These are phyloP conservation scores for Acheta domesticus DNA, from an alignment of 2,888 invertebrate genomes.

Conservation along the genomic window DNA sequence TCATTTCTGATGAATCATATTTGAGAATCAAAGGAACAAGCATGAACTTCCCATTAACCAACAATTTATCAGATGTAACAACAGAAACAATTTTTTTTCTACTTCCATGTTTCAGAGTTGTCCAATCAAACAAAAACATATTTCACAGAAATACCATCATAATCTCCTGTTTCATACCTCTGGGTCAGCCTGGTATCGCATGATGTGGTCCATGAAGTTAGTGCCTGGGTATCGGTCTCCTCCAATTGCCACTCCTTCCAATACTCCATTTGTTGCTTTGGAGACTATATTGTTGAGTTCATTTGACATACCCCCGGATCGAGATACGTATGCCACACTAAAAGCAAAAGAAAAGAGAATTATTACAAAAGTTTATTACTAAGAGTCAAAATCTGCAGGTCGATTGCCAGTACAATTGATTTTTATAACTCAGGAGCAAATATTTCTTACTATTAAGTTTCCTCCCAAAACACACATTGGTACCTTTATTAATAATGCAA, in stretches of 20 bases:
- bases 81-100: too few relatives aligned
- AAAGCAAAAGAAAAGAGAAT: slow-evolving; percentile 38
- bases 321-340: slow-evolving; percentile 96
- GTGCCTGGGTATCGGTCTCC: slow-evolving; percentile 97
- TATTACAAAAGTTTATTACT: neutral
- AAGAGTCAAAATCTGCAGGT: neutral
- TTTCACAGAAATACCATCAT: too few relatives aligned
- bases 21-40: too few relatives aligned
- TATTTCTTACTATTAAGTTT: too few relatives aligned
- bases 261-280: slow-evolving; percentile 93
- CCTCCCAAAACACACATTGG: too few relatives aligned
- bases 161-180: slow-evolving; percentile 45
- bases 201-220: slow-evolving; percentile 95
- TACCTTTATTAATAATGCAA: too few relatives aligned
- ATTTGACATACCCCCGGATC: slow-evolving; percentile 99
- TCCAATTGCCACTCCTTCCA: slow-evolving; percentile 95
- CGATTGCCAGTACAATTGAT: neutral
- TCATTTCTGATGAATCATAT: too few relatives aligned
- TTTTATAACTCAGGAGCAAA: too few relatives aligned
- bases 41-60: too few relatives aligned
- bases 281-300: slow-evolving; percentile 97
- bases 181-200: slow-evolving; percentile 68
- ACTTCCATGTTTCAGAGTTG: too few relatives aligned
- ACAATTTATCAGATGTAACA: too few relatives aligned
- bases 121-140: too few relatives aligned